Conservation (phyloP, 1,140 invertebrate genomes). For the Cepaea nemoralis region DNA sequence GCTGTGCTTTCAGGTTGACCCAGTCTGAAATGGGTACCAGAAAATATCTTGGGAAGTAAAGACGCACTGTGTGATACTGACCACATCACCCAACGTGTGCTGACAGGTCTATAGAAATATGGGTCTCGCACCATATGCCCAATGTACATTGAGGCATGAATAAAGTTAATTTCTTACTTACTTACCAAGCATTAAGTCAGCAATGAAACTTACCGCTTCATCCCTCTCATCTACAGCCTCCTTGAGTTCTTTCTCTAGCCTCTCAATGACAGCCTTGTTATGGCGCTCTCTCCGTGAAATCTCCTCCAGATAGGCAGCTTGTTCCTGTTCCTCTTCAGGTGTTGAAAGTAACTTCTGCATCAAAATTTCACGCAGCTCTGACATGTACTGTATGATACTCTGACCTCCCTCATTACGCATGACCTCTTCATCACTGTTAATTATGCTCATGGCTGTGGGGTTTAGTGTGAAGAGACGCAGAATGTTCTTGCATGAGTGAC, state of each 20-base stretch:
- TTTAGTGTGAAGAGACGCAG: conserved; percentile 63
- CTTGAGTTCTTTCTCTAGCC: conserved; percentile 66
- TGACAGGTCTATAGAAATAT: no score
- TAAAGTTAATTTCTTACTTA: no score
- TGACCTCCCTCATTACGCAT: conserved; percentile 30
- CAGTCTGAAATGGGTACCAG: no score
- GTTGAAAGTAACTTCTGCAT: conserved; percentile 68
- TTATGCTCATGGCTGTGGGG: conserved; percentile 59
- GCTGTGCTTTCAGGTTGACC: no score
- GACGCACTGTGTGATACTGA: no score
- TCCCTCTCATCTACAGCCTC: conserved; percentile 68
- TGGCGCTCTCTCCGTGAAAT: conserved; percentile 64
- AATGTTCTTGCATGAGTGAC: conserved; percentile 67
- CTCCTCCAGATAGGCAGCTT: conserved; percentile 64
- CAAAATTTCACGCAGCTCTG: conserved; percentile 66
- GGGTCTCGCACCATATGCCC: no score
- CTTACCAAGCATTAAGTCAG: not conserved
- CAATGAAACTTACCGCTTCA: conserved; percentile 59
- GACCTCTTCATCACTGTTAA: conserved; percentile 45
- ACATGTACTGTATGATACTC: conserved; percentile 54
- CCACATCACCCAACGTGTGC: no score
- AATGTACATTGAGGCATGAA: no score
- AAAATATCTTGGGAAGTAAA: no score
- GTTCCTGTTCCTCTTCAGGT: conserved; percentile 69
- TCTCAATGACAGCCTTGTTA: conserved; percentile 67